Evolutionary conservation across 37 sponge, comb jelly and placozoan species (phyloP).

Genomic region (Geodia barretti): DNA sequence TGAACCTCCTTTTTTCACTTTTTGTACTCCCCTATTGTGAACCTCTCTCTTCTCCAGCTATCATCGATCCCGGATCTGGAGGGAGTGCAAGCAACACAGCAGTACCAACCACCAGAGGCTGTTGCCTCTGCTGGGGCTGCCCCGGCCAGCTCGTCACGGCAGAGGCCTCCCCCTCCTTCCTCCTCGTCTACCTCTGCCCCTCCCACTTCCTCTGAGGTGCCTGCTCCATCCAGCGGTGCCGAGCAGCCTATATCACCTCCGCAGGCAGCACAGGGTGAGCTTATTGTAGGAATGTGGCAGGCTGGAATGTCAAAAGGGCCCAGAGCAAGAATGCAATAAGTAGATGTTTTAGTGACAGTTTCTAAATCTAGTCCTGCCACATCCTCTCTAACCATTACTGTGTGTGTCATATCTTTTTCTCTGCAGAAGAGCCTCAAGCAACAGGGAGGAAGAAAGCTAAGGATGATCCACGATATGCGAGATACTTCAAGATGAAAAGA

Average conservation of each 20-base stretch:
- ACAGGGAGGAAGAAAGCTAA: slow-evolving; percentile 69
- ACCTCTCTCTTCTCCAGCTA: slow-evolving; percentile 25
- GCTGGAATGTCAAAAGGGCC: background rate
- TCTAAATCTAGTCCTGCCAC: too few species aligned
- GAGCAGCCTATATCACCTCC: background rate
- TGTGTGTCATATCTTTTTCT: too few species aligned
- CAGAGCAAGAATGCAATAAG: too few species aligned
- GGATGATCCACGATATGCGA: slow-evolving; percentile 85
- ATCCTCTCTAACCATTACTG: too few species aligned
- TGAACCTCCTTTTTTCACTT: too few species aligned
- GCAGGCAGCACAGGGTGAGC: background rate
- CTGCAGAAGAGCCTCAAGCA: too few species aligned
- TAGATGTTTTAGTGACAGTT: too few species aligned
- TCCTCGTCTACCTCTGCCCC: slow-evolving; percentile 16
- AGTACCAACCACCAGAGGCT: slow-evolving; percentile 64
- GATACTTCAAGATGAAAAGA: slow-evolving; percentile 85
- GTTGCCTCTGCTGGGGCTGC: slow-evolving; percentile 74
- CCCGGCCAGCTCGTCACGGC: slow-evolving; percentile 5
- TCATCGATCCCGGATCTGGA: slow-evolving; percentile 78
- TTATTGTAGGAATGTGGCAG: too few species aligned
- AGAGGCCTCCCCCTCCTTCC: slow-evolving; percentile 1
- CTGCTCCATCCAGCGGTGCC: background rate
- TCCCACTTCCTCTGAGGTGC: background rate
- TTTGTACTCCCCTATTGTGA: too few species aligned
- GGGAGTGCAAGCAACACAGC: slow-evolving; percentile 59